A percentile compares a stretch with the other conserved stretches of the same genome.
These are phyloP conservation scores for Ophioninae sp. DNA, from an alignment of 2,888 invertebrate genomes.

Conservation along the genomic window DNA sequence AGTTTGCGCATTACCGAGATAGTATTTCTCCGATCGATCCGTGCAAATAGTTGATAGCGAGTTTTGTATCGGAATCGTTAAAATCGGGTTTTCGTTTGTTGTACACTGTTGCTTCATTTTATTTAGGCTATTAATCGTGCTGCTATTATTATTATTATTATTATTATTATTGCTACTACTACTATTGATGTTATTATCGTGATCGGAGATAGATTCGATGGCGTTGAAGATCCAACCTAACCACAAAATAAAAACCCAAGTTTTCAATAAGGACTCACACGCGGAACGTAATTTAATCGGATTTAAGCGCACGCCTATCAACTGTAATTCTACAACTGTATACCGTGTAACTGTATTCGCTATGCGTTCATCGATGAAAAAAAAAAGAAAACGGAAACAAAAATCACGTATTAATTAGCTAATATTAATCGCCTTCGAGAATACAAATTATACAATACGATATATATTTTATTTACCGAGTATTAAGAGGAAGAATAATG, in stretches of 20 bases:
- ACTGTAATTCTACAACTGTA: slow-evolving; percentile 53
- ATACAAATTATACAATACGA: slow-evolving; percentile 59
- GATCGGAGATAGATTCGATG: slow-evolving; percentile 25
- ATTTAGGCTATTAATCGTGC: slow-evolving; percentile 42
- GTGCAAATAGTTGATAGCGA: slow-evolving; percentile 8
- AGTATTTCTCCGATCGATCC: slow-evolving; percentile 45
- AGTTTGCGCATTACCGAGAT: slow-evolving; percentile 35
- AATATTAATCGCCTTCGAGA: slow-evolving; percentile 62
- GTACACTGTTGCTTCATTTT: slow-evolving; percentile 53
- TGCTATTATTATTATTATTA: slow-evolving; percentile 30
- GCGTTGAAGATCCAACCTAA: slow-evolving; percentile 46
- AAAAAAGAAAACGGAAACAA: slow-evolving; percentile 7
- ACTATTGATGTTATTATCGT: background rate
- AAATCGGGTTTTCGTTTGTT: slow-evolving; percentile 25
- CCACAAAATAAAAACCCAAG: background rate
- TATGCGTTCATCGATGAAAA: slow-evolving; percentile 40
- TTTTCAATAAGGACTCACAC: slow-evolving; percentile 53
- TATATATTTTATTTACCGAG: slow-evolving; percentile 64
- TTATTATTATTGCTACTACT: background rate
- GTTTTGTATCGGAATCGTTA: background rate
- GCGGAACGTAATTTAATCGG: slow-evolving; percentile 34
- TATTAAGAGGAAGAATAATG: slow-evolving; percentile 46
- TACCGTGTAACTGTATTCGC: slow-evolving; percentile 35
- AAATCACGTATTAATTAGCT: slow-evolving; percentile 48
- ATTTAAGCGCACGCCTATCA: slow-evolving; percentile 55